Evolutionary conservation across 2,113 vertebrate species (phyloP).

Genomic region (Amphiprion percula): DNA sequence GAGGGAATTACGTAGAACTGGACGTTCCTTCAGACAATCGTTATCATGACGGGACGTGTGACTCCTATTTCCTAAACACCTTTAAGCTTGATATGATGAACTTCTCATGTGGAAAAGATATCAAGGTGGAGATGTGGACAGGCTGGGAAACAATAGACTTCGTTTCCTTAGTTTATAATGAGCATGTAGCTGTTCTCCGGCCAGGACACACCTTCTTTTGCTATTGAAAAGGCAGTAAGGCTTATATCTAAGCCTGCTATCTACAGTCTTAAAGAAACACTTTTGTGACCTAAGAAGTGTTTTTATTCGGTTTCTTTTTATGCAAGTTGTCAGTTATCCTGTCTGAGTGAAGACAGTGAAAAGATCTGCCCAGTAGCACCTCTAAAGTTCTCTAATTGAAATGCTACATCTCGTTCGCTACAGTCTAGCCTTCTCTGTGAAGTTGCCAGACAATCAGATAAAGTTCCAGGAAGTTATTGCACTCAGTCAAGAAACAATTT

Average conservation of each 20-base stretch:
- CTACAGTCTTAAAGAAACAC: neutral
- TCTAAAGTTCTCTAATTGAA: neutral
- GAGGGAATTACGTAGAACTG: neutral
- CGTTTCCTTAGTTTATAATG: slow-evolving; percentile 46
- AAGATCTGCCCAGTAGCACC: neutral
- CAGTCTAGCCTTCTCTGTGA: no score
- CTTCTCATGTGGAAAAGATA: slow-evolving; percentile 58
- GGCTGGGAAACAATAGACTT: slow-evolving; percentile 56
- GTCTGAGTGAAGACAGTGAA: neutral
- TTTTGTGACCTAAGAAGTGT: neutral
- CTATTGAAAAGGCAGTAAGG: neutral
- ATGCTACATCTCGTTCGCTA: no score
- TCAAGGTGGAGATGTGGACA: slow-evolving; percentile 30
- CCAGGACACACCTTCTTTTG: neutral
- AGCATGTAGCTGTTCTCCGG: slow-evolving; percentile 23
- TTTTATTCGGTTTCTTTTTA: no score
- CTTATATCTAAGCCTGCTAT: no score
- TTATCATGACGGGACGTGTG: slow-evolving; percentile 35
- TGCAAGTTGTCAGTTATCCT: no score
- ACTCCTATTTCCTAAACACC: slow-evolving; percentile 27
- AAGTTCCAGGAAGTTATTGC: neutral
- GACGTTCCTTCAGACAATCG: neutral
- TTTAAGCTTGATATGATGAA: slow-evolving; percentile 39
- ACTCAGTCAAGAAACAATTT: neutral
- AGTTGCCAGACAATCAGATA: neutral